Percentiles rank a stretch among this genome's conserved stretches.
Conservation (phyloP, 2,797 vertebrate species). For the Sciurus vulgaris region DNA sequence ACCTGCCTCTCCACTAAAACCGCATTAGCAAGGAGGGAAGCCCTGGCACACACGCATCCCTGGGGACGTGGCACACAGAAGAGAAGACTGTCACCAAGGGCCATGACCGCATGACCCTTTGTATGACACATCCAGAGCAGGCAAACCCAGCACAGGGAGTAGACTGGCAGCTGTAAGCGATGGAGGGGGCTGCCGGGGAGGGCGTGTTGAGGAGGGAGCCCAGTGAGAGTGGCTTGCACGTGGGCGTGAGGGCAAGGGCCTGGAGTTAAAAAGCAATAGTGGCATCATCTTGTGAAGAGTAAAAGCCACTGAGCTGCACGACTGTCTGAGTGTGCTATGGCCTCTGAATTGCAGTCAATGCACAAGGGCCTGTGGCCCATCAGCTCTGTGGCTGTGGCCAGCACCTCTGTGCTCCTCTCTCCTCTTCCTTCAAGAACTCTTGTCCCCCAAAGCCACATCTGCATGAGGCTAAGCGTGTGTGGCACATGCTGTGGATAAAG, state of each 20-base stretch:
- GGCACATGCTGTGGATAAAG: fast-evolving
- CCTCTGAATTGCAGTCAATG: fast-evolving
- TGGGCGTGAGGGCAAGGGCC: fast-evolving
- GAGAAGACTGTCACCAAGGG: not conserved
- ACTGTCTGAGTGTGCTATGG: fast-evolving
- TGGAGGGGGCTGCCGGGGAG: fast-evolving
- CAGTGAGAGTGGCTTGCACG: fast-evolving
- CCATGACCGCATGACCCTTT: fast-evolving
- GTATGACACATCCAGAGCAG: fast-evolving
- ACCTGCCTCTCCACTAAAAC: not conserved
- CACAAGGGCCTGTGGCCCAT: fast-evolving
- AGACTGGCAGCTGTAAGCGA: no score
- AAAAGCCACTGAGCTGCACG: fast-evolving
- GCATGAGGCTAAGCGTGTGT: fast-evolving
- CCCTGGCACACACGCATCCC: no score
- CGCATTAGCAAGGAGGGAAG: not conserved
- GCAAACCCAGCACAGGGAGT: no score
- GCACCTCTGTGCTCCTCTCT: fast-evolving
- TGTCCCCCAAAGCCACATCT: not conserved
- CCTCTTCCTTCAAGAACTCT: not conserved
- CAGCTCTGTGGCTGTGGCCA: fast-evolving
- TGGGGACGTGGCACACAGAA: no score
- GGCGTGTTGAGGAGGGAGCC: no score
- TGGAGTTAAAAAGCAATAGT: fast-evolving
- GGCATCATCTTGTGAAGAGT: fast-evolving